These are phyloP conservation scores for Cliona cf. orientalis DNA, from an alignment of 37 sponge, comb jelly and placozoan genomes.

Conservation along the genomic window DNA sequence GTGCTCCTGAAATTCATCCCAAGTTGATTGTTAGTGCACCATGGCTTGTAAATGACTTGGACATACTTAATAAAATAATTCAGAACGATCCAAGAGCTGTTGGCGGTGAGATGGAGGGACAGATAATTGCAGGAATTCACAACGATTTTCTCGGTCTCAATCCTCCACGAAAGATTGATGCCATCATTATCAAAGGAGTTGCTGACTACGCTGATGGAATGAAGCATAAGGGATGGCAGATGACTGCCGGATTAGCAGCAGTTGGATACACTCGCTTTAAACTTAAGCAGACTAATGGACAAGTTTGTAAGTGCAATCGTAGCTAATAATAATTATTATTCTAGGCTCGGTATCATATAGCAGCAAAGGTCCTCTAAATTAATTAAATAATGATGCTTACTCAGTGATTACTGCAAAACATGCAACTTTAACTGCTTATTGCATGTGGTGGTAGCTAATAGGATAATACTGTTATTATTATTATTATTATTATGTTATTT, in stretches of 20 bases:
- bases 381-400: no score
- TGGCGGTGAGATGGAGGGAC: slow-evolving; percentile 42
- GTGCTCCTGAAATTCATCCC: not conserved
- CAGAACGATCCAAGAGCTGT: slow-evolving; percentile 16
- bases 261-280: not conserved
- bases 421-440: no score
- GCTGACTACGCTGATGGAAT: slow-evolving; percentile 20
- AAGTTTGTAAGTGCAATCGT: no score
- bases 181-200: slow-evolving; percentile 29
- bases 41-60: not conserved
- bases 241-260: slow-evolving; percentile 45
- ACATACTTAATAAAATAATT: not conserved
- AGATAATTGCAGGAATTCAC: not conserved
- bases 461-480: no score
- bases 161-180: not conserved
- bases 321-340: no score
- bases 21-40: not conserved
- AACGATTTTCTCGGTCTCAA: not conserved
- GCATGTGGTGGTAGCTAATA: no score
- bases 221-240: slow-evolving; percentile 29
- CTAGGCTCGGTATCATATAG: no score
- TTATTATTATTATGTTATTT: no score
- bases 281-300: not conserved
- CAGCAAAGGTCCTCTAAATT: no score
- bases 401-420: no score